Evolutionary conservation across 1,140 invertebrate species (phyloP), one percentile per base, ranked within the genome.

Genomic region (Drosophila pectinifera): DNA sequence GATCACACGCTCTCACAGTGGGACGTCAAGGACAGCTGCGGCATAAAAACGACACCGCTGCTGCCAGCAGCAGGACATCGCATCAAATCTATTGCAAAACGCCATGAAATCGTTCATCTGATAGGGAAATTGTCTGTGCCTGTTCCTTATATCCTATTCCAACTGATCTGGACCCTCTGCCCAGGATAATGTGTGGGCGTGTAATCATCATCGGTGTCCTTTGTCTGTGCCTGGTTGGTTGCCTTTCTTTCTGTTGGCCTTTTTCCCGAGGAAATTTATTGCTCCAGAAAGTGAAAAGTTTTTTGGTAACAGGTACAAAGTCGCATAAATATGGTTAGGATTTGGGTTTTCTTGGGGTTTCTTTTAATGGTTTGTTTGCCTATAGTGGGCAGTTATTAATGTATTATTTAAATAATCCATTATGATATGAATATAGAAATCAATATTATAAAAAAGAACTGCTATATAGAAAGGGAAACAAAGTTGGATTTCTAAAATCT

Each of bases 1-100:
- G 85, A 89, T 89, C 84, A 90, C 85, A 89, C 80, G 84, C 83
- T 78, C 84, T 41, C 80, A 74, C 80, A 75, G 80, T 74, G 49
- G 83, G 73, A 63, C n/a, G 48, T 63, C 67, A 51, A 61, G 78
- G 61, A 48, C 63, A 68, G 78, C 68, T 69, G 72, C 74, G 53
- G 78, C 61, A 46, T 26, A 68, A 86, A 58, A 81, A 59, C 49
- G 51, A 78, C 56, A 62, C 36, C 62, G 13, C 8, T 24, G 4
- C 14, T 10, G 22, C 13, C 22, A 24, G 22, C 46, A 55, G 45
- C 76, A 62, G 77, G 75, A 78, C 74, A 73, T 59, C 62, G 41
- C 57, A 80, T 88, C 68, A 80, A 78, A 88, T 80, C 80, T 89
- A 57, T 72, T 64, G 72, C 79, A 73, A 84, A 78, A 84, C 72